Base-by-base conservation (phyloP, 2,113 vertebrate genomes). In the Phylloscopus trochiloides region DNA sequence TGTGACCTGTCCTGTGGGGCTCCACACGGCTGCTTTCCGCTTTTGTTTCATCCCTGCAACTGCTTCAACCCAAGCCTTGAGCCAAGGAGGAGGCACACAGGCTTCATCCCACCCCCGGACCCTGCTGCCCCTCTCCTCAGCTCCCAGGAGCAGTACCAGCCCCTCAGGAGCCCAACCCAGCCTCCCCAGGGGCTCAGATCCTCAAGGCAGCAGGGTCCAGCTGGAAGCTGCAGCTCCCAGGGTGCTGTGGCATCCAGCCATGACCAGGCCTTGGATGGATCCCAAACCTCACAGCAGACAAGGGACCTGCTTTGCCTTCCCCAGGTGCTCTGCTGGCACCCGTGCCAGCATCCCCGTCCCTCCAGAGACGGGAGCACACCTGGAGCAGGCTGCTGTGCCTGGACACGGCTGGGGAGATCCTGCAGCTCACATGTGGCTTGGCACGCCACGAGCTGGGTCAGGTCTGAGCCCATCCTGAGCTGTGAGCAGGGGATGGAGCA, bases 361-460 rank as follows among this genome's bases (percentile, higher is more conserved):
- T 80, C 9, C 73, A 34, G 36, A 57, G 42, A 4, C 0, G 8
- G 55, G 48, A 80, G 24, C 57, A 57, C 43, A 16, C 14, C 13
- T 2, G 7, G 51, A n/a, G 45, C 65, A 65, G 73, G 63, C 34
- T 45, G 0, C 57, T n/a, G 62, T 17, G 10, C 8, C 55, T 68
- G 47, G 58, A 14, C 24, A 2, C 0, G 0, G 74, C n/a, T 38
- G 1, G 0, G 62, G 45, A 83, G 36, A 51, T 61, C 54, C 75
- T 12, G 17, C 58, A 34, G 74, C 72, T 48, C 4, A 4, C 48
- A 3, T 12, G 5, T 3, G 38, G 77, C 66, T 73, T 48, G 54
- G 50, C 36, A 13, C 7, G 40, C 4, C 48, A 9, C 7, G 50
- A 50, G 8, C 21, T 62, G 3, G 47, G 36, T 65, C 40, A 16